Evolutionary conservation across 2,888 invertebrate genomes (phyloP).

Genomic region (Liposcelis brunnea): DNA sequence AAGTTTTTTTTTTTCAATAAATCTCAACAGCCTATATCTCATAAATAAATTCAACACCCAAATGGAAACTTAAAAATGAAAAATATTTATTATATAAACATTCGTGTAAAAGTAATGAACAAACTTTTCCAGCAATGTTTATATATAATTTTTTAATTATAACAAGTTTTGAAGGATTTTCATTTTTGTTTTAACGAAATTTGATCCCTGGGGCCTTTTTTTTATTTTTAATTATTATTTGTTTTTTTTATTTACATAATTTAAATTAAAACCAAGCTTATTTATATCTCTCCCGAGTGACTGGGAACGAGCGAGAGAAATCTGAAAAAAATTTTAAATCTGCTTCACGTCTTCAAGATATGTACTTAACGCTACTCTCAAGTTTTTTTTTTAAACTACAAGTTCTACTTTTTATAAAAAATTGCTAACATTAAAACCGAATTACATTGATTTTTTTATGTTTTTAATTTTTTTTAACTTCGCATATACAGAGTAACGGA

Average conservation of each 20-base stretch:
- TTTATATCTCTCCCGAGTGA: constrained; percentile 14
- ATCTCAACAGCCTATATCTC: background rate
- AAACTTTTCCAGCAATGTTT: background rate
- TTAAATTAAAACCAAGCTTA: constrained; percentile 17
- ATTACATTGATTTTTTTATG: too few species aligned
- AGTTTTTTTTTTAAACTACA: too few species aligned
- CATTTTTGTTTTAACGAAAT: constrained; percentile 15
- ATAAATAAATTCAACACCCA: background rate
- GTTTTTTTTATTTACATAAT: constrained; percentile 6
- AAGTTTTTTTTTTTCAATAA: background rate
- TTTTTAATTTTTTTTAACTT: too few species aligned
- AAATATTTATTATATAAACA: background rate
- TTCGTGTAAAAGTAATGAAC: constrained; percentile 2
- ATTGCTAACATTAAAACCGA: too few species aligned
- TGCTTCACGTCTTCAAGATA: too few species aligned
- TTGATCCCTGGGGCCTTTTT: constrained; percentile 13
- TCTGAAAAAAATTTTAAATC: too few species aligned
- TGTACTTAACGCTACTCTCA: too few species aligned
- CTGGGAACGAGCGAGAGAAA: too few species aligned
- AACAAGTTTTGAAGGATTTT: too few species aligned
- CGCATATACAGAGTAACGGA: too few species aligned
- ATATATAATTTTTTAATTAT: constrained; percentile 13
- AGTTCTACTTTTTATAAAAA: too few species aligned
- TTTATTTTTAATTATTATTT: constrained; percentile 11
- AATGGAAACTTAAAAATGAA: background rate